Percentiles rank a stretch among this genome's conserved stretches.
Evolutionary conservation across 1,140 invertebrate genomes (phyloP).

Genomic region (Limonius californicus): DNA sequence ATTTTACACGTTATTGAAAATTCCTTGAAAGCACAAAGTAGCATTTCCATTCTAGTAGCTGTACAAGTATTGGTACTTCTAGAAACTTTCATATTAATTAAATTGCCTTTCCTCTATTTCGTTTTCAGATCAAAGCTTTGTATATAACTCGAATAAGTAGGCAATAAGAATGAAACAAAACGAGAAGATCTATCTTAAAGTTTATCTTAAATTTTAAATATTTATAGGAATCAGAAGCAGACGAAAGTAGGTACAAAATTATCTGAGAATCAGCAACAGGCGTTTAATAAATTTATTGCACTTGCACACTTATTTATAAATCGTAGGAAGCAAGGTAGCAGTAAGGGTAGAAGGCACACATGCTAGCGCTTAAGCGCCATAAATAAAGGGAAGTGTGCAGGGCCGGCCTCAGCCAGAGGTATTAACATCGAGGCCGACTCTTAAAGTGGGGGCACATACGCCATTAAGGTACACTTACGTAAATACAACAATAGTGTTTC

Average conservation of each 20-base stretch:
- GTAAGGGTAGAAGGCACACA: conserved; percentile 7
- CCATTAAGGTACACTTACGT: conserved; percentile 1
- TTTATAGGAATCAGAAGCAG: too few species aligned
- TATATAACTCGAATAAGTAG: background rate
- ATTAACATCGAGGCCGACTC: background rate
- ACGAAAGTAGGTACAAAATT: too few species aligned
- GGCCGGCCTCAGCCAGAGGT: background rate
- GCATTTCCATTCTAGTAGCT: background rate
- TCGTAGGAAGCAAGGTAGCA: conserved; percentile 4
- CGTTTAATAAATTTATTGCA: too few species aligned
- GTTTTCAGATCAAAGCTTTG: background rate
- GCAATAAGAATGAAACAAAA: background rate
- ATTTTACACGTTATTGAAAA: conserved; percentile 3
- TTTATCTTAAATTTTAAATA: too few species aligned
- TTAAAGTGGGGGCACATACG: background rate
- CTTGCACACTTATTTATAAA: too few species aligned
- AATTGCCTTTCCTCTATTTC: background rate
- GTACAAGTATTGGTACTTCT: background rate
- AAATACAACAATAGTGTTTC: background rate
- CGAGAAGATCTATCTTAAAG: too few species aligned
- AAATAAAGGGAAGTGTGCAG: background rate
- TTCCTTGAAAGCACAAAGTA: conserved; percentile 2
- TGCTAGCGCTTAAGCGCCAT: background rate
- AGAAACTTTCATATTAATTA: background rate
- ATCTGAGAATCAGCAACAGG: too few species aligned